Conservation (phyloP, 2,888 invertebrate species). For the Gastracanthus pulcherrimus region DNA sequence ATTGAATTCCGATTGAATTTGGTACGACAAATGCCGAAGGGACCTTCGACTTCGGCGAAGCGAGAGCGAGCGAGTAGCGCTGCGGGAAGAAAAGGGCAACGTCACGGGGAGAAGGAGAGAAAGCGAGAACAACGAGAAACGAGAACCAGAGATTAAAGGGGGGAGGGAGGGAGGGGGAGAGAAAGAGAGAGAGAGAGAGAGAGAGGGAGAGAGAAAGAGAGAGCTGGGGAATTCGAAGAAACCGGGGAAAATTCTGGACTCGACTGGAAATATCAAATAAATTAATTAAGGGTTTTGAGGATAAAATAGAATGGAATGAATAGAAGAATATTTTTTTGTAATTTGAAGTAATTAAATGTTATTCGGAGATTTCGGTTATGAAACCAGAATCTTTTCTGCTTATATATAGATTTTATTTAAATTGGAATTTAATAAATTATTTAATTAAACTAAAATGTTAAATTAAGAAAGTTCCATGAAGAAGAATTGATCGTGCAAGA, state of each 20-base stretch:
- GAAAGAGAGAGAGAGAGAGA: constrained; percentile 12
- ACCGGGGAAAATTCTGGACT: constrained; percentile 53
- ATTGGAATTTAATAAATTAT: no score
- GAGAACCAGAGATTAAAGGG: constrained; percentile 24
- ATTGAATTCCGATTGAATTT: constrained; percentile 61
- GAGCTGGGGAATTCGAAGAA: constrained; percentile 8
- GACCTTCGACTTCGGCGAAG: constrained; percentile 39
- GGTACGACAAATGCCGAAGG: constrained; percentile 51
- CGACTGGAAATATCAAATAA: constrained; percentile 23
- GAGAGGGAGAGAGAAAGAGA: neutral
- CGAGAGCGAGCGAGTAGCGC: constrained; percentile 47
- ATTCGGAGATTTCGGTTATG: no score
- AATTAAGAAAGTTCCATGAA: no score
- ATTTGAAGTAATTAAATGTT: no score
- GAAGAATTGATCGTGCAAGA: no score
- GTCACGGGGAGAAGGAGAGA: neutral
- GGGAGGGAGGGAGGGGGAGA: neutral
- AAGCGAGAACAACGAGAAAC: no score
- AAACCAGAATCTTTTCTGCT: no score
- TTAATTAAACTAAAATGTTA: no score
- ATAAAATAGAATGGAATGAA: no score
- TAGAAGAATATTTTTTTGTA: no score
- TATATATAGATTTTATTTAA: no score
- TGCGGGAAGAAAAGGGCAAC: constrained; percentile 45
- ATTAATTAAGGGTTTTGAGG: constrained; percentile 9